Base-by-base conservation (phyloP, 2,113 vertebrate genomes). In the Neodon shergylaensis region DNA sequence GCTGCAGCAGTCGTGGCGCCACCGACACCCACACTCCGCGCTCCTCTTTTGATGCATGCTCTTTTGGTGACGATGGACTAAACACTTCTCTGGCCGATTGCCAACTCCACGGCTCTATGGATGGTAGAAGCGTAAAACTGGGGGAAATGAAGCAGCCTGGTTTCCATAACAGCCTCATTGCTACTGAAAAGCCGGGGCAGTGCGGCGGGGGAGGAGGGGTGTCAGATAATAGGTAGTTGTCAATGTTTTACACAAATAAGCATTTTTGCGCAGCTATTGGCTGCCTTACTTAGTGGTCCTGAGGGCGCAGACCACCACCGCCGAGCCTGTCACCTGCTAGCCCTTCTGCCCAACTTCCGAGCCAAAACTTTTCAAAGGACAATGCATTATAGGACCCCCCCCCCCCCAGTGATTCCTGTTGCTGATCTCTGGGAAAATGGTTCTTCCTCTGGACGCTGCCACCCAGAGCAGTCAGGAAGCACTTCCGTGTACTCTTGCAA, bases 1-100 rank as follows among this genome's bases (percentile, higher is more conserved):
- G 72, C 68, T 90, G 58, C 42, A 54, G 61, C 3, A 21, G 3
- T 77, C 61, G 36, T n/a, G 4, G 52, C 26, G 70, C 77, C 36
- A 54, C 21, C 10, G 3, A 61, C 68, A 39, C 66, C 68, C 77
- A 68, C 73, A 58, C 65, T 83, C 73, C n/a, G 44, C 4, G 1
- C 52, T n/a, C 47, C 83, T 76, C 44, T 74, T n/a, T 81, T n/a
- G 81, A 33, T 65, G n/a, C 47, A 4, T 63, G n/a, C 54, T 94
- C 85, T 94, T 95, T 65, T 33, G 65, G 65, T 95, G 77, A 94
- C 94, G 52, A 88, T 33, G 39, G 68, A 78, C 93, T 76, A 79
- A 94, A 94, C 26, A 90, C n/a, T 94, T 93, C 79, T 84, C 79
- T 88, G 95, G 77, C 54, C 49, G 17, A 74, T 13, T 96, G 93